These are phyloP conservation scores for Liolophura sinensis DNA, from an alignment of 1,140 invertebrate species.

Conservation along the genomic window DNA sequence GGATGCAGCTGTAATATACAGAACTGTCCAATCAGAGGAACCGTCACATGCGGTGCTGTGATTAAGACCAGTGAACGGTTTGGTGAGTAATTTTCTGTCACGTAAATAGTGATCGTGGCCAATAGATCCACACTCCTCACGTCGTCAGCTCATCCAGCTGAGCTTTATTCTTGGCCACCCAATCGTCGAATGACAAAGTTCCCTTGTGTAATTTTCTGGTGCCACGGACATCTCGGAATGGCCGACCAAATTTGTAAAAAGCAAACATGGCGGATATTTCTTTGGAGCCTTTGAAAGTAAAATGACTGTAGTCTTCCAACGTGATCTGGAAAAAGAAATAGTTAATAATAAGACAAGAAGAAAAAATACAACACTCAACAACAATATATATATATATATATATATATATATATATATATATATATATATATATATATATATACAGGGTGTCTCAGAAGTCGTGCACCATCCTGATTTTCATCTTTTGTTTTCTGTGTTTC, in stretches of 20 bases:
- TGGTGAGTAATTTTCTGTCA: no score
- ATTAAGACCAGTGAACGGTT: no score
- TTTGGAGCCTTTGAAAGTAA: conserved; percentile 33
- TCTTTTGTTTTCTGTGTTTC: no score
- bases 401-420: neutral
- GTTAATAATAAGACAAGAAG: neutral
- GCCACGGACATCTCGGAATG: conserved; percentile 24
- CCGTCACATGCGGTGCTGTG: no score
- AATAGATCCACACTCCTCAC: conserved; percentile 15
- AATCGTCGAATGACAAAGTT: conserved; percentile 28
- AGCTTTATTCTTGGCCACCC: conserved; percentile 23
- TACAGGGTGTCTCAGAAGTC: neutral
- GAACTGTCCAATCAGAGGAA: no score
- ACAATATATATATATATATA: neutral
- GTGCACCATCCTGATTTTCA: no score
- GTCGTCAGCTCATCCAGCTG: conserved; percentile 20
- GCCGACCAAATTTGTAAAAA: conserved; percentile 24
- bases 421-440: neutral
- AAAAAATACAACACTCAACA: neutral
- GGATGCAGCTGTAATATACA: no score
- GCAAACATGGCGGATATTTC: conserved; percentile 43
- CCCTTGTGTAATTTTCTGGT: conserved; percentile 31
- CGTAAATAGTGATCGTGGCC: conserved; percentile 8
- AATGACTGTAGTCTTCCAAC: conserved; percentile 36
- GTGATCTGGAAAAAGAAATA: conserved; percentile 30